phyloP scores from a whole-genome alignment of 2,797 vertebrate genomes.

The Myoxocephalus aenaeus region DNA sequence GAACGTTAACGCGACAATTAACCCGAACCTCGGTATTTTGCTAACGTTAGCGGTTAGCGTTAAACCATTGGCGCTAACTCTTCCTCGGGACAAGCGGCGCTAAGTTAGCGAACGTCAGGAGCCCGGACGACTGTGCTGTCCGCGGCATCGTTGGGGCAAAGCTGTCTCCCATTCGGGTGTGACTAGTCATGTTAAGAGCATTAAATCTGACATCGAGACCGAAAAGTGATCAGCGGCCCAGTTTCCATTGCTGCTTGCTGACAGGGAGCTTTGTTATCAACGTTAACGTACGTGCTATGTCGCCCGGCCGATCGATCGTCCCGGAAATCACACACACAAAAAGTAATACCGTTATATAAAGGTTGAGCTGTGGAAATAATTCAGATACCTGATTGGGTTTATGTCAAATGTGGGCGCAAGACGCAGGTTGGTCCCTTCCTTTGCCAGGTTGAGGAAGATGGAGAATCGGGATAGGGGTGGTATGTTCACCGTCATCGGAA shows the following conservation, averaged over 20 bases:
- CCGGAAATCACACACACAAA: background rate
- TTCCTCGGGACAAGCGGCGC: background rate
- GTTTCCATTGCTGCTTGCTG: conserved; percentile 29
- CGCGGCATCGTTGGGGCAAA: accelerated
- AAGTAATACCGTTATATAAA: accelerated
- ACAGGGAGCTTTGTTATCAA: conserved; percentile 21
- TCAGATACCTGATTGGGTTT: conserved; percentile 38
- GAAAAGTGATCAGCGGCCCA: conserved; percentile 58
- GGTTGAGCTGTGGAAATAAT: background rate
- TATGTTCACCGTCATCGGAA: conserved; percentile 33
- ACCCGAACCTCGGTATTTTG: background rate
- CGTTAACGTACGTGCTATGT: background rate
- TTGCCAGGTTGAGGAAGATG: conserved; percentile 70
- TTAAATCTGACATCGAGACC: conserved; percentile 19
- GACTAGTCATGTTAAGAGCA: too few relatives aligned
- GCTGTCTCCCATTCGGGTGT: accelerated
- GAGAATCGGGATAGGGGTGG: conserved; percentile 64
- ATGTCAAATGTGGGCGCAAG: conserved; percentile 10
- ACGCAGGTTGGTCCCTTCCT: conserved; percentile 61
- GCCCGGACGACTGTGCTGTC: accelerated
- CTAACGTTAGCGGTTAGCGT: conserved; percentile 40
- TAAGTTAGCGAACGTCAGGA: background rate
- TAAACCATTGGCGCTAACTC: background rate
- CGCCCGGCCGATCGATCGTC: background rate
- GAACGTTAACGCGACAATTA: background rate